Percentiles rank a stretch among this genome's conserved stretches.
Evolutionary conservation across 2,888 invertebrate species (phyloP).

Genomic region (Carterocephalus palaemon): DNA sequence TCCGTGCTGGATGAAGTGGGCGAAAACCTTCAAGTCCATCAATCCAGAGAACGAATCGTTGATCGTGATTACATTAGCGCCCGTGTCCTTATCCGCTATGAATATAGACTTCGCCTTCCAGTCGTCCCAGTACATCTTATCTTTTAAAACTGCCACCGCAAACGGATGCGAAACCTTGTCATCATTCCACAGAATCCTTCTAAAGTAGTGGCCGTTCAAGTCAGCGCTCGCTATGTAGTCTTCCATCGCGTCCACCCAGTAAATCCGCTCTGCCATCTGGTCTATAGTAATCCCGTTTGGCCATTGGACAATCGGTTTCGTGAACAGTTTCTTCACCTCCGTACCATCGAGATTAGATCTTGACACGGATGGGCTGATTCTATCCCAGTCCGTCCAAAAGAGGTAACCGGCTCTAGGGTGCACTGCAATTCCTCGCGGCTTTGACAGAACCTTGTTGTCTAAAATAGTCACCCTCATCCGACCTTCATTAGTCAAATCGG

Average conservation of each 20-base stretch:
- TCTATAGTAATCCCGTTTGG: conserved; percentile 94
- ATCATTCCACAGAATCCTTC: conserved; percentile 81
- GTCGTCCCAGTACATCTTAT: conserved; percentile 93
- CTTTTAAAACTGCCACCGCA: conserved; percentile 90
- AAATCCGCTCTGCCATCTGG: conserved; percentile 87
- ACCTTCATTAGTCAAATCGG: conserved; percentile 77
- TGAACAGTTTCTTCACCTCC: conserved; percentile 82
- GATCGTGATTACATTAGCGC: conserved; percentile 79
- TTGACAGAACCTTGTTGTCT: conserved; percentile 81
- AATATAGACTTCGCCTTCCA: conserved; percentile 90
- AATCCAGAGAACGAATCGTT: conserved; percentile 82
- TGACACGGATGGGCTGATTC: conserved; percentile 86
- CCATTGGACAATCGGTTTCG: conserved; percentile 85
- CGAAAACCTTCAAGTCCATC: conserved; percentile 90
- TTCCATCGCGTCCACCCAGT: conserved; percentile 91
- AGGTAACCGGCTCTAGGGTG: conserved; percentile 88
- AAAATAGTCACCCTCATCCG: conserved; percentile 88
- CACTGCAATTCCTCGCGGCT: conserved; percentile 89
- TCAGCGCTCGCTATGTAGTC: conserved; percentile 90
- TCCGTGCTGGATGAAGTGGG: conserved; percentile 86
- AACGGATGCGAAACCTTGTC: conserved; percentile 89
- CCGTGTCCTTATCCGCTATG: conserved; percentile 87
- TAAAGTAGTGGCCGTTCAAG: conserved; percentile 83
- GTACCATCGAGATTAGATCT: conserved; percentile 89
- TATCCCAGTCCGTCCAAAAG: conserved; percentile 95